Evolutionary conservation across 2,888 invertebrate species (phyloP), one percentile per base, ranked within the genome.

Genomic region (Hirtodrosophila confusa): DNA sequence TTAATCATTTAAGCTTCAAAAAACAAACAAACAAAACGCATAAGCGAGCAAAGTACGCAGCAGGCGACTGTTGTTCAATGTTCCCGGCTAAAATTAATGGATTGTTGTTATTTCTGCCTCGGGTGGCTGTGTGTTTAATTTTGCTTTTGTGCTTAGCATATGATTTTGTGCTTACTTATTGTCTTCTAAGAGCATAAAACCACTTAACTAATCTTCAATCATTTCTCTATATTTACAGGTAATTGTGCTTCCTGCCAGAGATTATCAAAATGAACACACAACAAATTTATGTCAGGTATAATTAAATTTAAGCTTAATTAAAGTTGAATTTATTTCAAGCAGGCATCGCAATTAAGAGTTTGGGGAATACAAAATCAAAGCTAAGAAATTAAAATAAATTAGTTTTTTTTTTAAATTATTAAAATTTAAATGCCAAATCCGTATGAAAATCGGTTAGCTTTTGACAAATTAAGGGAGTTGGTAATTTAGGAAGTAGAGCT

Each of bases 1-100:
- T 84, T 84, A 88, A 84, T 88, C 83, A 84, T 88, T 88, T 86
- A 88, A 84, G 74, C 88, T 66, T 57, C 67, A 61, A 67, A 77
- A 77, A 74, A 64, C 64, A 78, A 78, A 78, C 74, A 78, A 80
- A 70, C 73, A 80, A 61, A 68, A 61, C 53, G 62, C 66, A 58
- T 40, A 53, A 67, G 4, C 51, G 50, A 61, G 60, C 51, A 55
- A 10, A 41, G 39, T 33, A 33, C 49, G 9, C 36, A 41, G 29
- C 33, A 50, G 27, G 50, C 63, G 47, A 24, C 56, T 37, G 31
- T 33, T 45, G 33, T 40, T 58, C 31, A 10, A 43, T 50, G 12
- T 43, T 44, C 8, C 10, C 33, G 17, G 11, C 31, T 31, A 33
- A 29, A 41, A 45, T 56, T 36, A 41, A 55, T 45, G 39, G 17